A percentile compares a stretch with the other conserved stretches of the same genome.
phyloP scores from a whole-genome alignment of 2,113 vertebrate species.

The Lanius collurio region DNA sequence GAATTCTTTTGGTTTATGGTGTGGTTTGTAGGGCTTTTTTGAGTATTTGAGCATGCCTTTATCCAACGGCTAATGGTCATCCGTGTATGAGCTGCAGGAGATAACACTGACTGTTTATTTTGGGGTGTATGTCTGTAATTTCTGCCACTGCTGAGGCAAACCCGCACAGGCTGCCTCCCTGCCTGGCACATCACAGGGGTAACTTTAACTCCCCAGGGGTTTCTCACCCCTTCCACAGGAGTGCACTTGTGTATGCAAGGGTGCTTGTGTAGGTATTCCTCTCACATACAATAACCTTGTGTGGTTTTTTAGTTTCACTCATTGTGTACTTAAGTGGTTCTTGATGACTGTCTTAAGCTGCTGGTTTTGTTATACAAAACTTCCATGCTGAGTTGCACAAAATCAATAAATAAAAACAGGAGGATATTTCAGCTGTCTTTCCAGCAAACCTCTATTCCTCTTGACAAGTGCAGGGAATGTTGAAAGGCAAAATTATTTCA shows the following conservation, averaged over 20 bases:
- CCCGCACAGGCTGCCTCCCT: not conserved
- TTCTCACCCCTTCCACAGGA: not conserved
- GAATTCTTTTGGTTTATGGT: not conserved
- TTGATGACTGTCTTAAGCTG: not conserved
- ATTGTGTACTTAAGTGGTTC: not conserved
- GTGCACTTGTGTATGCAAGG: accelerated
- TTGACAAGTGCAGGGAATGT: not conserved
- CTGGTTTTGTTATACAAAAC: not conserved
- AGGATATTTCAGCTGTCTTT: not conserved
- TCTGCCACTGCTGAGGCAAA: not conserved
- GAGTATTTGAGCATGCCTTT: not conserved
- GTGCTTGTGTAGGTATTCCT: not conserved
- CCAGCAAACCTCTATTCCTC: not conserved
- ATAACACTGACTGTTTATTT: not conserved
- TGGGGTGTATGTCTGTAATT: not conserved
- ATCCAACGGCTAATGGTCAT: not conserved
- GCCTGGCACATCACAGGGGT: not conserved
- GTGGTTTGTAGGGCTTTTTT: not conserved
- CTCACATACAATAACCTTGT: not conserved
- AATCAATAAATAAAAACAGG: constrained; percentile 14
- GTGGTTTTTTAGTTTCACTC: not conserved
- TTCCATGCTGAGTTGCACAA: not conserved
- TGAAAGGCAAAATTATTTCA: constrained; percentile 34
- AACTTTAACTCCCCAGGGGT: not conserved
- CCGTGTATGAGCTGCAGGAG: not conserved